Evolutionary conservation across 2,113 vertebrate genomes (phyloP), one percentile per base, ranked within the genome.

Genomic region (Solea solea): DNA sequence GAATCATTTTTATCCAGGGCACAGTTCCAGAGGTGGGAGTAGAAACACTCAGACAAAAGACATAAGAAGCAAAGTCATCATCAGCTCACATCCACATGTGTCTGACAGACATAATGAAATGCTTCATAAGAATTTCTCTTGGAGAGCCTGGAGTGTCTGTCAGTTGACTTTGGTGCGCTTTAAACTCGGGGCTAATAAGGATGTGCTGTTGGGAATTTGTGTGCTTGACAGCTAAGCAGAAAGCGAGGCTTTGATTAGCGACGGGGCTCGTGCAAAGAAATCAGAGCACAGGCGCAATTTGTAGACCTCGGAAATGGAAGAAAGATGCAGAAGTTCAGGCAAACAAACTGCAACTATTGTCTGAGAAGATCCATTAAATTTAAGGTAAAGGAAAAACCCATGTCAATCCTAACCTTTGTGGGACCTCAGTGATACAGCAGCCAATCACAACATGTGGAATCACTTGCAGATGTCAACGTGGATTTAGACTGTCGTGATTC

Each of bases 161-260:
- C 83, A 83, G 76, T 74, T 72, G 86, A 83, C 86, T 89, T 82
- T 76, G 71, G 75, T 76, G 79, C 7, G 53, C 78, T 83, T 87
- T 86, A 80, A 86, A 89, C 86, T 82, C 82, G 4, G 72, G 86
- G 90, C 86, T 90, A 92, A 90, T 91, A 86, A 85, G 87, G 72
- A 86, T 83, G 89, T 82, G 79, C 85, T 82, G 80, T 72, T 85
- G 84, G 86, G 82, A 89, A 85, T 87, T 78, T 85, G 72, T 77
- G 78, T 86, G 71, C 78, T 80, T 88, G 86, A 82, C 84, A 83
- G 87, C 80, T 55, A 86, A 84, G 81, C 83, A 84, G 45, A 80
- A 82, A 74, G 63, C 71, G 78, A 76, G 66, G 57, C 72, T 87
- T 77, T 84, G 78, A 90, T 91, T 87, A 86, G 78, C 76, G 52